Evolutionary conservation across 37 sponge, comb jelly and placozoan genomes (phyloP).

Genomic region (Chondrilla cf. caribensis): DNA sequence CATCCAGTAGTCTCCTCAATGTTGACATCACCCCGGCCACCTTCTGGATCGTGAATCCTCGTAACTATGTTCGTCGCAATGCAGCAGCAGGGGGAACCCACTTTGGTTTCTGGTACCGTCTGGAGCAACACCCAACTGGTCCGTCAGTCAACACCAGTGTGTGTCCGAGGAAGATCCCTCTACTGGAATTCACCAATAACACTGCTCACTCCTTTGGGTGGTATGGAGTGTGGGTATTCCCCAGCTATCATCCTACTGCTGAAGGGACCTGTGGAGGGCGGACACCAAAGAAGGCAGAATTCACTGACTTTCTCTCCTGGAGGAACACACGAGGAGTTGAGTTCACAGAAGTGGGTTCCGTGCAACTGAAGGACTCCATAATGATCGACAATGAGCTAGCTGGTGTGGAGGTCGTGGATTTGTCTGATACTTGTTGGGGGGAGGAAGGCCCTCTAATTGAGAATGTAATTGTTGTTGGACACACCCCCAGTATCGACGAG

Average conservation of each 20-base stretch:
- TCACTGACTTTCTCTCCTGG: conserved; percentile 75
- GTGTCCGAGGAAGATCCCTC: conserved; percentile 62
- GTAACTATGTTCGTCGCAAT: conserved; percentile 78
- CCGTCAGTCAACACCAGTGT: conserved; percentile 67
- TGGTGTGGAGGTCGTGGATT: conserved; percentile 57
- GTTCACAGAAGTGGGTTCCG: conserved; percentile 63
- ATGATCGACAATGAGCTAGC: conserved; percentile 70
- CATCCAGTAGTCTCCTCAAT: conserved; percentile 85
- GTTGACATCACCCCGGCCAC: conserved; percentile 96
- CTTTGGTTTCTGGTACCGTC: conserved; percentile 95
- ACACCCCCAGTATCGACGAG: conserved; percentile 23
- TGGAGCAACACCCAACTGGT: conserved; percentile 82
- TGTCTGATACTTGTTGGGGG: conserved; percentile 36
- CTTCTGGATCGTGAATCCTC: conserved; percentile 91
- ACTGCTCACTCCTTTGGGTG: conserved; percentile 96
- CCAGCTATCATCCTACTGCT: conserved; percentile 56
- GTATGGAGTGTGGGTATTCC: conserved; percentile 94
- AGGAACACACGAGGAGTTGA: conserved; percentile 81
- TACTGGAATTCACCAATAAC: conserved; percentile 75
- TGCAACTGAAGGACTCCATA: conserved; percentile 58
- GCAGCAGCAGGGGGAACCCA: conserved; percentile 96
- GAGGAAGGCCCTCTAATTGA: conserved; percentile 47
- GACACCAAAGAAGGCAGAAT: conserved; percentile 40
- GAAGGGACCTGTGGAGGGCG: conserved; percentile 57
- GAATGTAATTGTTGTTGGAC: conserved; percentile 58